Evolutionary conservation across 2,797 vertebrate genomes (phyloP), one percentile per base, ranked within the genome.

Genomic region (Oryzias sinensis): DNA sequence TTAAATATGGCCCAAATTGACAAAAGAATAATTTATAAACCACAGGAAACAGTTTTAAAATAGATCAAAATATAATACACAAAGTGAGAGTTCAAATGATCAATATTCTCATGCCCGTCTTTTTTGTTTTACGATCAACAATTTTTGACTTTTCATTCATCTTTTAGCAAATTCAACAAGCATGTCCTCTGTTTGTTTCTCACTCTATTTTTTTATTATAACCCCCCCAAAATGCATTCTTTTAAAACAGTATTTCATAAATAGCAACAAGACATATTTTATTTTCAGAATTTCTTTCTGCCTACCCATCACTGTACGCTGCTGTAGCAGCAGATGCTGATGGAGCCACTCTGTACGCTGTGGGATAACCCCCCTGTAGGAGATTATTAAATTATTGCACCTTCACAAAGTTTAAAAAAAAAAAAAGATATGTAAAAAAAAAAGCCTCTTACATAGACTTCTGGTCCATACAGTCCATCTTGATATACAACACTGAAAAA

Each of bases 261-360:
- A 14, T 5, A 14, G 14, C 41, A 42, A 16, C 14, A 43, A 14
- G 20, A 22, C 20, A 2, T 22, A 33, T 16, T 40, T 41, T 7
- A 11, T 51, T 25, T 41, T 20, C 9, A 8, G 3, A 2, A 17
- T 17, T 14, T 40, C 44, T 48, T 24, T n/a, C n/a, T 47, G 16
- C 87, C 63, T 80, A 93, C 93, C 92, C 91, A 9, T 93, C 93
- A 54, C 92, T 94, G 87, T 93, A 93, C 18, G 93, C 76, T 5
- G 92, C 88, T 0, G 92, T 80, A 22, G 92, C 90, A 49, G 91
- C 86, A 24, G 93, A 86, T 9, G 92, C 86, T 15, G 92, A 86
- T 33, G 93, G 93, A 62, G 93, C 93, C 68, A 94, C 74, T 81
- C 93, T 82, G 49, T 93, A 94, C 0, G 93, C 89, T 22, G 93